A percentile compares a stretch with the other conserved stretches of the same genome.
phyloP scores from a whole-genome alignment of 2,797 vertebrate genomes.

The Phylloscopus collybita region DNA sequence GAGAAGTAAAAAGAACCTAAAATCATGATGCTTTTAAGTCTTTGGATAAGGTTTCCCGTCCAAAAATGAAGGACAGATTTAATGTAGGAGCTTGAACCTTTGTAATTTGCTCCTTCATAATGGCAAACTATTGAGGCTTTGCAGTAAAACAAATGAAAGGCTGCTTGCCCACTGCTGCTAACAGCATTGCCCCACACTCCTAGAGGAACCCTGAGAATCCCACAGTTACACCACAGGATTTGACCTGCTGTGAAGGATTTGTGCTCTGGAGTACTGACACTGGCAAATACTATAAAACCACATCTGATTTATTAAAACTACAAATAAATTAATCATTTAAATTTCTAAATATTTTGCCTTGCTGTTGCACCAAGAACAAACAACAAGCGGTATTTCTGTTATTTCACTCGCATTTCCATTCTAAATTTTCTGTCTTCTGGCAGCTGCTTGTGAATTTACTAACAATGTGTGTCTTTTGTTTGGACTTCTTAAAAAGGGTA shows the following conservation, averaged over 20 bases:
- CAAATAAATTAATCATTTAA: constrained; percentile 68
- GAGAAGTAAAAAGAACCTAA: neutral
- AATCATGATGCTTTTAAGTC: neutral
- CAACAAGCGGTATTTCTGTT: constrained; percentile 66
- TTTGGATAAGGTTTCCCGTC: neutral
- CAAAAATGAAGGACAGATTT: neutral
- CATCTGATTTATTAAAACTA: constrained; percentile 66
- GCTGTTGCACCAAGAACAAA: constrained; percentile 53
- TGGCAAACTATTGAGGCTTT: constrained; percentile 26
- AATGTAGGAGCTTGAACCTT: neutral
- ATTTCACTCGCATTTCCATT: constrained; percentile 60
- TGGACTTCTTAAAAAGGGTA: constrained; percentile 67
- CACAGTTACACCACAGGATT: neutral
- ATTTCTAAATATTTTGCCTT: constrained; percentile 65
- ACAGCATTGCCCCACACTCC: neutral
- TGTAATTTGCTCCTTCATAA: constrained; percentile 4
- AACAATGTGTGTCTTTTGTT: constrained; percentile 73
- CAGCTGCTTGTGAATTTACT: constrained; percentile 63
- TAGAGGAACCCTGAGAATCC: neutral
- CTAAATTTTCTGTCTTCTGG: constrained; percentile 72
- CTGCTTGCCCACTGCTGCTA: neutral
- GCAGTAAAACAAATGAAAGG: constrained; percentile 12
- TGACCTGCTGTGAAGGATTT: neutral
- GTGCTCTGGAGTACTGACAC: neutral
- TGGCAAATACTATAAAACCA: constrained; percentile 55